Evolutionary conservation across 2,113 vertebrate genomes (phyloP), one percentile per base, ranked within the genome.

Genomic region (Aspidoscelis tigris): DNA sequence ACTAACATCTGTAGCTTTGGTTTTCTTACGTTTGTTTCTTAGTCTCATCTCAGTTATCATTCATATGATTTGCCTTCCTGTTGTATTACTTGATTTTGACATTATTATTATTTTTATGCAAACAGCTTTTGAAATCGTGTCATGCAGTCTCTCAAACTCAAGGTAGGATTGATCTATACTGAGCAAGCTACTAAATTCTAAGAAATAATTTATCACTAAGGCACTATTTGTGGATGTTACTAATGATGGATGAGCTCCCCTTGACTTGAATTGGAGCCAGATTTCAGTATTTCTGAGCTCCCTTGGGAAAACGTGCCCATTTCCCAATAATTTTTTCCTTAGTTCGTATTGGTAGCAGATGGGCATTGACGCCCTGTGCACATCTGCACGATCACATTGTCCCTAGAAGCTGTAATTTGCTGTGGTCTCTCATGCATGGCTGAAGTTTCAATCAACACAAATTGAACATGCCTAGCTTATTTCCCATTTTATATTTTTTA

Each of bases 71-170:
- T 97, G 94, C 92, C 95, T 96, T 93, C 90, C 20, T 95, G 89
- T 94, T 96, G 95, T 96, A 94, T 96, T 95, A 94, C 94, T 95
- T 95, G 85, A 95, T 94, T 96, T 96, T 97, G 96, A 97, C 96
- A 94, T 96, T 95, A 95, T 96, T 96, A 96, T 97, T 97, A 61
- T 61, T 97, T 97, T 70, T 97, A 93, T 97, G 97, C 94, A 96
- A 96, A 97, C 98, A 99, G 98, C 98, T 98, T 98, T 98, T 99
- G 98, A 99, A 99, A 99, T 98, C 98, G 97, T 98, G 98, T 94
- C 98, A 98, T 96, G 98, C 97, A 97, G 97, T 98, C 95, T 98
- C 97, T 98, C 97, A 97, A 96, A 96, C 94, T 94, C 97, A 98
- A 99, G 98, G 98, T 99, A 99, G 97, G 98, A 95, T 94, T 92